Evolutionary conservation across 2,888 invertebrate genomes (phyloP).

Genomic region (Rutpela maculata): DNA sequence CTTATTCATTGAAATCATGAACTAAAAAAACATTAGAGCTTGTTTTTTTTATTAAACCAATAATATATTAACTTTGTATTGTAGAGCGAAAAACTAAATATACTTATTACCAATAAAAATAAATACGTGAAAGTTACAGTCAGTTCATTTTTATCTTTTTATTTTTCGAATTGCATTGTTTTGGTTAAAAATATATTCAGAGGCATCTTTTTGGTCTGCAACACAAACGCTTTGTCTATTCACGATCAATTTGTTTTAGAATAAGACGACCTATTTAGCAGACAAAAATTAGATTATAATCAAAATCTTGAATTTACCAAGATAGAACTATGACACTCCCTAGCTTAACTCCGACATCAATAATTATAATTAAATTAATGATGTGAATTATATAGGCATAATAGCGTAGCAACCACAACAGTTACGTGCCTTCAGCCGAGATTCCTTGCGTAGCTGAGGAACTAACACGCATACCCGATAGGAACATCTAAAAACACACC

Average conservation of each 20-base stretch:
- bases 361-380: constrained; percentile 40
- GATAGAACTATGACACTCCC: constrained; percentile 22
- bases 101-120: too few species aligned
- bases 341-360: constrained; percentile 24
- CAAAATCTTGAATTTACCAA: constrained; percentile 2
- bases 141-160: too few species aligned
- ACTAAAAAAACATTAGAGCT: too few species aligned
- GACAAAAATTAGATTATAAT: constrained; percentile 25
- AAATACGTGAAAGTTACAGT: too few species aligned
- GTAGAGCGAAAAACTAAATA: too few species aligned
- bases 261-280: constrained; percentile 1
- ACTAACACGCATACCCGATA: constrained; percentile 42
- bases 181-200: too few species aligned
- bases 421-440: constrained; percentile 38
- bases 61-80: too few species aligned
- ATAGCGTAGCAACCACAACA: constrained; percentile 39
- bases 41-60: too few species aligned
- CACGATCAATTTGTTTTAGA: neutral
- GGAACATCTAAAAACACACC: constrained; percentile 34
- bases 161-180: too few species aligned
- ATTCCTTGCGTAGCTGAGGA: constrained; percentile 42
- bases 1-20: too few species aligned
- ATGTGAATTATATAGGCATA: constrained; percentile 39
- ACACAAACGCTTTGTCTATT: neutral
- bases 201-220: too few species aligned